Evolutionary conservation across 2,888 invertebrate species (phyloP), one percentile per base, ranked within the genome.

Genomic region (Taphrorychus bicolor): DNA sequence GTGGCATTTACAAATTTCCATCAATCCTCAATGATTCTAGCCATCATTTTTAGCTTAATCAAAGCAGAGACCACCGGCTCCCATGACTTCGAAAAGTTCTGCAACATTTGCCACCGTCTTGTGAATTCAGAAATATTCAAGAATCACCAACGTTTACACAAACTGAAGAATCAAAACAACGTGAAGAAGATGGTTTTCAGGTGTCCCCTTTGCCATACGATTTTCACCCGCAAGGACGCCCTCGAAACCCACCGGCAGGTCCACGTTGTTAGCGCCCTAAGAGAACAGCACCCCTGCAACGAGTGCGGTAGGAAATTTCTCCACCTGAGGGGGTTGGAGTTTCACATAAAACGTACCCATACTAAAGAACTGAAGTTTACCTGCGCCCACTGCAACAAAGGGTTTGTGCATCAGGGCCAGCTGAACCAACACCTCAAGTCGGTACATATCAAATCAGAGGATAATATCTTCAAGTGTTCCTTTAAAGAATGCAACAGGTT

Each of bases 351-450:
- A 32, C 83, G 87, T 53, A 85, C 85, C 58, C 87, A 87, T 79
- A 85, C 85, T 0, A 87, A 87, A 0, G 86, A 87, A 80, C 86
- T 86, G 77, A 87, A 87, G 49, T 85, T 86, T 79, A 84, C 85
- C 68, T 88, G 87, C 77, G 82, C 85, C 70, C 83, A 84, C 76
- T 88, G 87, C 80, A 85, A 85, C 18, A 87, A 87, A 79, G 85
- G 85, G 5, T 87, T 87, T 81, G 84, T 85, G 22, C 86, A 87
- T 80, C 82, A 85, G 18, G 85, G 86, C 68, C 86, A 86, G 48
- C 84, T 87, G 69, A 86, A 85, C 73, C 86, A 86, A 71, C 87
- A 88, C 48, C 32, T 68, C n/a, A 70, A 68, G 17, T 16, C 19
- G 4, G 59, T 56, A 4, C 67, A 70, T 22, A 19, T 54, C 14